phyloP scores from a whole-genome alignment of 2,888 invertebrate genomes.

The Malthinus flaveolus region DNA sequence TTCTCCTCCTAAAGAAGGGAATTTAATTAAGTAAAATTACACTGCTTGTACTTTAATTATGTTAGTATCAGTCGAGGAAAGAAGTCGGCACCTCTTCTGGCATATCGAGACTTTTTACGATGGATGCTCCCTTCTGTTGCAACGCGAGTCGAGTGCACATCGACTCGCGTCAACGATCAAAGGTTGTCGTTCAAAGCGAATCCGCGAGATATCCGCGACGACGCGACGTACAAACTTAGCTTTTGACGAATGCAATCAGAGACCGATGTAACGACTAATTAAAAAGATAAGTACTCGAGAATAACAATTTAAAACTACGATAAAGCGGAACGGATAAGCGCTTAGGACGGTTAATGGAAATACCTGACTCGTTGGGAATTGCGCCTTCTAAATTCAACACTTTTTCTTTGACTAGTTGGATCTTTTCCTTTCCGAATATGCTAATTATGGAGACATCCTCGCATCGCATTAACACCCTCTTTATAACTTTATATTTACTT shows the following conservation, averaged over 20 bases:
- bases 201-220: conserved; percentile 27
- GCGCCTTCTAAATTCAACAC: conserved; percentile 15
- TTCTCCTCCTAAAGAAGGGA: conserved; percentile 55
- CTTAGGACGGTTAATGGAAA: conserved; percentile 34
- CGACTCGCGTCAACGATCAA: conserved; percentile 51
- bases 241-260: conserved; percentile 30
- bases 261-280: conserved; percentile 44
- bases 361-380: conserved; percentile 31
- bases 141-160: conserved; percentile 37
- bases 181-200: conserved; percentile 47
- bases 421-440: conserved; percentile 44
- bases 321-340: conserved; percentile 34
- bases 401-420: conserved; percentile 24
- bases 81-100: conserved; percentile 32
- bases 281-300: conserved; percentile 49
- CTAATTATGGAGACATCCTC: conserved; percentile 46
- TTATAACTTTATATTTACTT: conserved; percentile 42
- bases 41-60: conserved; percentile 61
- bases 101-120: conserved; percentile 51
- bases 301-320: conserved; percentile 47
- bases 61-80: conserved; percentile 53
- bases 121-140: conserved; percentile 40
- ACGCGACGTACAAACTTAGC: conserved; percentile 26
- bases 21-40: conserved; percentile 62
- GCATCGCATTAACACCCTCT: conserved; percentile 44